Evolutionary conservation across 2,797 vertebrate genomes (phyloP).

Genomic region (Rhabdomys pumilio): DNA sequence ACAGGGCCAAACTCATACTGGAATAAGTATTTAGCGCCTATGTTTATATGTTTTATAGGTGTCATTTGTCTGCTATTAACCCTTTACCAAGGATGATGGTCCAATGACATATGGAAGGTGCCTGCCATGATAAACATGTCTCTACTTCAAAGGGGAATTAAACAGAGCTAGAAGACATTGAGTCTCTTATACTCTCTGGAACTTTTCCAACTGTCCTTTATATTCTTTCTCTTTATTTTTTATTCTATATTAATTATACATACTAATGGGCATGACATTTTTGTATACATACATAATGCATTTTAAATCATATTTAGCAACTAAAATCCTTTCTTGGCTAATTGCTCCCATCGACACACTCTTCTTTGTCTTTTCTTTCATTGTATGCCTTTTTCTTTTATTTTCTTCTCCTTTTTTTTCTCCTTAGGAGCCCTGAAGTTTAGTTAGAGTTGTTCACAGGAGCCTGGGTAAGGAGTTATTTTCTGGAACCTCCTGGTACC

Average conservation of each 20-base stretch:
- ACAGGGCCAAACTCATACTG: background rate
- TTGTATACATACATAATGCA: background rate
- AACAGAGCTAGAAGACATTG: background rate
- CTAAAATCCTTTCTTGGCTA: background rate
- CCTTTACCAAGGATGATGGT: slow-evolving; percentile 26
- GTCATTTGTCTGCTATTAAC: slow-evolving; percentile 48
- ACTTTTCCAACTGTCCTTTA: background rate
- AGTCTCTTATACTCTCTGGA: background rate
- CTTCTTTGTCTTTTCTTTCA: background rate
- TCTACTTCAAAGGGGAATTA: background rate
- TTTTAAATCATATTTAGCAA: background rate
- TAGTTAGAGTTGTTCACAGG: background rate
- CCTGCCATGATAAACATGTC: background rate
- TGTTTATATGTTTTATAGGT: background rate
- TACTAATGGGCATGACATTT: background rate
- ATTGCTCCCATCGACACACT: background rate
- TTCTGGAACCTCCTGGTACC: background rate
- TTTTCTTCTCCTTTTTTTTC: background rate
- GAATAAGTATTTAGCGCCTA: slow-evolving; percentile 18
- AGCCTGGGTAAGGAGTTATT: background rate
- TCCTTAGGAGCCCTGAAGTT: background rate
- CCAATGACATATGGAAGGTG: background rate
- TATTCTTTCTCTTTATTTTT: background rate
- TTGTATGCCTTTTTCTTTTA: background rate
- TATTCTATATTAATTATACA: background rate